Base-by-base conservation (phyloP, 2,113 vertebrate genomes). In the Limnothrissa miodon region DNA sequence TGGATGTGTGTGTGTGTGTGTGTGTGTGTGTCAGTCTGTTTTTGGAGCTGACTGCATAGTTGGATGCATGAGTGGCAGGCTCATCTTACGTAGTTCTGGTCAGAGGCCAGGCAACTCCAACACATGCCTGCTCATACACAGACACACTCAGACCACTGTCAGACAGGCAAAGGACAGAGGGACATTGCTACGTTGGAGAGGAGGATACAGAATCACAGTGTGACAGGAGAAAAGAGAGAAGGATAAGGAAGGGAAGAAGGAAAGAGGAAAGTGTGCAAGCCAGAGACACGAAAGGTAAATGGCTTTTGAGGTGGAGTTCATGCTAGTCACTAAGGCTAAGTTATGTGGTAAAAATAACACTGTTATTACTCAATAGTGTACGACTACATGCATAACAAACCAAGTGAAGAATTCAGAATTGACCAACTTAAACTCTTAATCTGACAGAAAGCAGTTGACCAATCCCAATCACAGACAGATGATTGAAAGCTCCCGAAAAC, bases 1-100 rank as follows among this genome's bases (percentile, higher is more conserved):
- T 70, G 62, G 13, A 11, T 70, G 62, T 70, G 62, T 70, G 66
- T 74, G 66, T 39, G 66, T 39, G 66, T 74, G 62, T 36, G 62
- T 36, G 66, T 74, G 66, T 74, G 66, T 36, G 33, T 74, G 66
- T 36, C 0, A 89, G 92, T 83, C 93, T 95, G 87, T 94, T 94
- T 94, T 93, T 92, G 93, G 94, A 93, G 80, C 90, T 88, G 45
- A 87, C 91, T 86, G 89, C 88, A 90, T 87, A 87, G 84, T 87
- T 51, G 85, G 79, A 66, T 83, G 80, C 45, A 39, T 48, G 81
- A 45, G n/a, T 44, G 39, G 45, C 11, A 44, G 62, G 82, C 44
- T 90, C 81, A 74, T 83, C 87, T 89, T 92, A 89, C 91, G 90
- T 86, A 82, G 86, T 45, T 85, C 86, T 83, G 84, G 81, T 83